Conservation (phyloP, 2,797 vertebrate genomes). For the Argya squamiceps region DNA sequence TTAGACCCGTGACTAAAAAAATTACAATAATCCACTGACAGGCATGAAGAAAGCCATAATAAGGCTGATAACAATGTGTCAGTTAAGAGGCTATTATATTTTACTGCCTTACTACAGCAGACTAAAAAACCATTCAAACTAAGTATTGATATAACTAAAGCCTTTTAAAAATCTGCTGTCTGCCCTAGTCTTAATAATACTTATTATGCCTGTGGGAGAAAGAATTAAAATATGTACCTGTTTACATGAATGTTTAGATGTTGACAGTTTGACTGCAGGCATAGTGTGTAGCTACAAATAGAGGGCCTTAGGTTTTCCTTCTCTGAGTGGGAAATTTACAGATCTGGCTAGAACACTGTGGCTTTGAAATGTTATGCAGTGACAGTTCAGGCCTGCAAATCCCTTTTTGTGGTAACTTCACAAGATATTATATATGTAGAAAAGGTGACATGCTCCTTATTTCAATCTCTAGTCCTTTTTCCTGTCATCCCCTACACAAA, state of each 20-base stretch:
- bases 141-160: neutral
- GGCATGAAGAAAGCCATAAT: slow-evolving; percentile 67
- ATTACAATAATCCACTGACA: slow-evolving; percentile 75
- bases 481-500: neutral
- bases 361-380: neutral
- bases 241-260: neutral
- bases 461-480: neutral
- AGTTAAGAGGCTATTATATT: slow-evolving; percentile 60
- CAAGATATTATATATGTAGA: neutral
- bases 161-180: neutral
- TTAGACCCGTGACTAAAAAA: slow-evolving; percentile 69
- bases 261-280: neutral
- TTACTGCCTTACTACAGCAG: slow-evolving; percentile 26
- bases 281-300: neutral
- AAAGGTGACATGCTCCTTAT: neutral
- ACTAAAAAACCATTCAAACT: slow-evolving; percentile 10
- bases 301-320: neutral
- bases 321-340: neutral
- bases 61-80: slow-evolving; percentile 64
- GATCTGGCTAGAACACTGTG: neutral
- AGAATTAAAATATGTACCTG: slow-evolving; percentile 5
- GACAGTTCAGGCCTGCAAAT: neutral
- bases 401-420: neutral
- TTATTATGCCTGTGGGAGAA: neutral
- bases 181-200: neutral